Evolutionary conservation across 2,797 vertebrate genomes (phyloP), one percentile per base, ranked within the genome.

Genomic region (Microcaecilia unicolor): DNA sequence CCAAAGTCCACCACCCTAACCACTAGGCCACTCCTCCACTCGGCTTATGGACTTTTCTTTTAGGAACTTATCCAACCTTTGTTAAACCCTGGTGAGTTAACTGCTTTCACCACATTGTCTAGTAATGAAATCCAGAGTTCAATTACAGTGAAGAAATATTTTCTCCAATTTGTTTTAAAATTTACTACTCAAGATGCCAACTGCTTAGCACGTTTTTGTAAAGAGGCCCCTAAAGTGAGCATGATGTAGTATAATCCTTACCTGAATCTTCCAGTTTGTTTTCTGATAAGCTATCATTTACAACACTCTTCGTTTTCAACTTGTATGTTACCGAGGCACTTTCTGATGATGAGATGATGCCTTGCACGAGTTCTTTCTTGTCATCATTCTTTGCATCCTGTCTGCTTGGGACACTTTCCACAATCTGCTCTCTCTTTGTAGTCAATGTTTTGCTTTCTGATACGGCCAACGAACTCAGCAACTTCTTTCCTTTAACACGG

Each of bases 401-500:
- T 30, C 51, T 59, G 18, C 35, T 64, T 39, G 48, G 16, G 48
- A 32, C 26, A 6, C 47, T 76, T 54, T 74, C 71, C 15, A 58
- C 74, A 32, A 31, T 16, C 24, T 45, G 12, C 2, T 40, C 30
- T 21, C 22, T 16, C 25, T n/a, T 39, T 70, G 69, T 35, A 46
- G 32, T 61, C 67, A 74, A 44, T 43, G 19, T 28, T 64, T 72
- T 39, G 29, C 55, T 76, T 67, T 76, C 76, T 44, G 41, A 1
- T 34, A 45, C 34, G 44, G 53, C 8, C 44, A 64, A 35, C 32
- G 45, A 48, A 58, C 60, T 58, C 31, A 60, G 66, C 55, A 50
- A 30, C 41, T 64, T 80, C 71, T 74, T 82, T 47, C 46, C 34
- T 78, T 74, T 81, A 58, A 61, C 67, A 22, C 75, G 57, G 81